Conservation (phyloP, 2,888 invertebrate genomes). For the Aquatica leii region DNA sequence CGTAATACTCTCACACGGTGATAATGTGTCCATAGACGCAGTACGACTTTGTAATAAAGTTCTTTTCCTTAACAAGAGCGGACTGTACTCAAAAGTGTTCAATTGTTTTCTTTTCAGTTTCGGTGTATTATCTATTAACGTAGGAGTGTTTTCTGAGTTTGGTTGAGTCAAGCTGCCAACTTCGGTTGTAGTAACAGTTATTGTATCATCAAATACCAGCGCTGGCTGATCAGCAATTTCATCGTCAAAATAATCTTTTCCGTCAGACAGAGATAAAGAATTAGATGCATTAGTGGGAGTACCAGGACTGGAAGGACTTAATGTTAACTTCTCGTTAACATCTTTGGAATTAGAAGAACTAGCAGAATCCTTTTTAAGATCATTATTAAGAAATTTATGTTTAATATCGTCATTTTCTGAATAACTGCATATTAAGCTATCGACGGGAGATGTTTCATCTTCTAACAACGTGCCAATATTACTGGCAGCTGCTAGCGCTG, state of each 20-base stretch:
- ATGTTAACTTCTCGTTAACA: slow-evolving; percentile 56
- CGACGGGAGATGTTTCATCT: slow-evolving; percentile 85
- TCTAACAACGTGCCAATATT: slow-evolving; percentile 76
- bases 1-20: slow-evolving; percentile 83
- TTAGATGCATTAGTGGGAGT: slow-evolving; percentile 81
- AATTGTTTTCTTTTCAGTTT: slow-evolving; percentile 54
- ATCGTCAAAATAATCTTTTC: slow-evolving; percentile 85
- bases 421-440: slow-evolving; percentile 76
- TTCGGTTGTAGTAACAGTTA: slow-evolving; percentile 48
- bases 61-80: slow-evolving; percentile 51
- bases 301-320: slow-evolving; percentile 70
- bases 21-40: slow-evolving; percentile 81
- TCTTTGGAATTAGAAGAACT: slow-evolving; percentile 63
- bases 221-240: slow-evolving; percentile 93
- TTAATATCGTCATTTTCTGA: slow-evolving; percentile 66
- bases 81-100: slow-evolving; percentile 59
- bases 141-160: slow-evolving; percentile 53
- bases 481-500: slow-evolving; percentile 73
- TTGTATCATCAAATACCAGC: slow-evolving; percentile 76
- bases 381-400: slow-evolving; percentile 56
- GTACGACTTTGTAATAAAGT: slow-evolving; percentile 58
- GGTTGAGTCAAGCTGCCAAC: slow-evolving; percentile 42
- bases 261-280: slow-evolving; percentile 82
- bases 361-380: slow-evolving; percentile 50
- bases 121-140: slow-evolving; percentile 56